phyloP scores from a whole-genome alignment of 2,113 vertebrate species.

The Eulemur macaco region DNA sequence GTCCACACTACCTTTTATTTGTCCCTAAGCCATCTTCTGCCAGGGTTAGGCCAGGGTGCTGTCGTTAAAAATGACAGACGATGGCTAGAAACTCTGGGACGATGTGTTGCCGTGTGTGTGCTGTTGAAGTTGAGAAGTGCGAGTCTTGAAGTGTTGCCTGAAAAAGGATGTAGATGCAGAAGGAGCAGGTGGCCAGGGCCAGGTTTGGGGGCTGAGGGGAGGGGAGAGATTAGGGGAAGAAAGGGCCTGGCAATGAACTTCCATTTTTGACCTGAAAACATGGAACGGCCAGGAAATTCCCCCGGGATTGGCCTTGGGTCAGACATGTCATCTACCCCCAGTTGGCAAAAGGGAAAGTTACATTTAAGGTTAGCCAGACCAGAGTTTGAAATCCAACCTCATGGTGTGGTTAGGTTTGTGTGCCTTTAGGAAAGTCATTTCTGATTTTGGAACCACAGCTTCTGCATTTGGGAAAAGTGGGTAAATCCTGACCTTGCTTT shows the following conservation, averaged over 20 bases:
- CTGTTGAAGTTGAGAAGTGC: background rate
- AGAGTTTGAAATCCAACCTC: background rate
- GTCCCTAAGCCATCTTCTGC: background rate
- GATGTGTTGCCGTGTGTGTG: background rate
- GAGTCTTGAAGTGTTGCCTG: background rate
- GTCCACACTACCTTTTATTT: background rate
- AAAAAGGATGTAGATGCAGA: background rate
- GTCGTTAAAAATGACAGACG: background rate
- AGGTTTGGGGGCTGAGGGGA: background rate
- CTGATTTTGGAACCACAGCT: background rate
- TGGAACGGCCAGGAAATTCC: background rate
- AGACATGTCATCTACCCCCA: too few species aligned
- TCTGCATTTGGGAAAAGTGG: background rate
- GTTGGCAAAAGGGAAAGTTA: background rate
- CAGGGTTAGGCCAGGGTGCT: background rate
- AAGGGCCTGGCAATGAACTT: background rate
- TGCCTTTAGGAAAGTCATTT: constrained; percentile 24
- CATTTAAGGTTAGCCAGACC: background rate
- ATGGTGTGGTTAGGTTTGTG: background rate
- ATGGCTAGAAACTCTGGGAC: background rate
- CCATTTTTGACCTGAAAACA: background rate
- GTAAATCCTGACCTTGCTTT: background rate
- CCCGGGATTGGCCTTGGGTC: background rate
- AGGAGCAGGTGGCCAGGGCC: background rate
- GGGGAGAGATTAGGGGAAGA: background rate